Conservation (phyloP, 2,797 vertebrate species). For the Gambelia wislizenii region DNA sequence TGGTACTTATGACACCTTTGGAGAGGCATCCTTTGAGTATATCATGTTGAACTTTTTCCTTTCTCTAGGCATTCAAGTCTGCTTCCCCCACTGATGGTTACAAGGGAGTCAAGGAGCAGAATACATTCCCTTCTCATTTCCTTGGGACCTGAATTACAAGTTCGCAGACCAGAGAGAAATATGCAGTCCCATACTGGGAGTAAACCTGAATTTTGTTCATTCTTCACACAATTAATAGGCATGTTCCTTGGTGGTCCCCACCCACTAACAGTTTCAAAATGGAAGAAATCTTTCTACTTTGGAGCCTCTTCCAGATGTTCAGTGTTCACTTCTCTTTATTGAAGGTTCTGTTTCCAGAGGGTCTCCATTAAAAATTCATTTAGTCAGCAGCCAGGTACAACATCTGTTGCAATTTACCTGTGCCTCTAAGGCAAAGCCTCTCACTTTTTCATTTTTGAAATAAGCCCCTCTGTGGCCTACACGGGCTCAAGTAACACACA, state of each 20-base stretch:
- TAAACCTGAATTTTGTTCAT: constrained; percentile 18
- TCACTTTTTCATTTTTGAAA: constrained; percentile 37
- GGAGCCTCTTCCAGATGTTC: constrained; percentile 69
- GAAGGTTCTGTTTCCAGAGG: constrained; percentile 61
- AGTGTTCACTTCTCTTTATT: constrained; percentile 59
- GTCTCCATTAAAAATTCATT: constrained; percentile 70
- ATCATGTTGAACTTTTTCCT: background rate
- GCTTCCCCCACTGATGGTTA: background rate
- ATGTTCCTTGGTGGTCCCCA: constrained; percentile 52
- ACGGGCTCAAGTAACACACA: constrained; percentile 52
- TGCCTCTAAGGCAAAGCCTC: constrained; percentile 69
- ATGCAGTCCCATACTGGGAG: constrained; percentile 49
- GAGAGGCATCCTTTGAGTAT: too few species aligned
- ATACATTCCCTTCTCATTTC: too few species aligned
- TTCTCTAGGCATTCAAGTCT: background rate
- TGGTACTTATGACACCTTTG: background rate
- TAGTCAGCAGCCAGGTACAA: constrained; percentile 52
- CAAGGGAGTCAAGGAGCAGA: background rate
- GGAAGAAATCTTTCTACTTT: constrained; percentile 45
- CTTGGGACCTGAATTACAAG: background rate
- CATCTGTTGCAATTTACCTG: constrained; percentile 73
- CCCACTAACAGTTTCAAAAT: constrained; percentile 56
- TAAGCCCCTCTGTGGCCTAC: constrained; percentile 42
- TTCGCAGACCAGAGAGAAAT: constrained; percentile 16
- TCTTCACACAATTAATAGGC: constrained; percentile 55